Base-by-base conservation (phyloP, 2,888 invertebrate species). In the Ophonus ardosiacus region DNA sequence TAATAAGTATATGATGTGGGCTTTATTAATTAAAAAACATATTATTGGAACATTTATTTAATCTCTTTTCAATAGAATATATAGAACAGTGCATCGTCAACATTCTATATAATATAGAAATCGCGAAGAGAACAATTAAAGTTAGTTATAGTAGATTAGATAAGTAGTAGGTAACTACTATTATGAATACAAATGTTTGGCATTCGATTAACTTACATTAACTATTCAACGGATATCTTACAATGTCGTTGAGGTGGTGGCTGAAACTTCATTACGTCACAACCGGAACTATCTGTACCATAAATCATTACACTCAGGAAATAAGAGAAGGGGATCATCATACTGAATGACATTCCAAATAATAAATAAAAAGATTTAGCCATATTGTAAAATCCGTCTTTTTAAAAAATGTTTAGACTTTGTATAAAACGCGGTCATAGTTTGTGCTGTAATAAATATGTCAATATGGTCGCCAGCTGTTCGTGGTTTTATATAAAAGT, bases 11-110 rank as follows among this genome's bases (percentile, higher is more conserved):
- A 31, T 31, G 31, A 31, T 5, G 31, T 31, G 59, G 59, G 15
- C 1, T 15, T 15, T 68, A 31, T 68, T 6, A 68, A 68, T 68
- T 59, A 59, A 17, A 17, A 17, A 15, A 59, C 6, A 59, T 17
- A 15, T 82, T 82, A 56, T 56, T 84, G 78, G 84, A 84, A 84
- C 84, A 84, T 84, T 84, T 63, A 84, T 84, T 84, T 84, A 78
- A 82, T 82, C 68, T 71, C 78, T 84, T 84, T 76, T 68, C 63
- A 65, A 84, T 78, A 84, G 79, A 78, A 84, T 84, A 78, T 84
- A 78, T 78, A 84, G 79, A 78, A 84, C 65, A 43, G 84, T 84
- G 84, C 84, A 84, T 84, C 63, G 56, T 78, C 79, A 84, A 84
- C 76, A 84, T 84, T 84, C 84, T 84, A 78, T 84, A 76, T 84